Evolutionary conservation across 2,888 invertebrate species (phyloP).

Genomic region (Harmothoe impar): DNA sequence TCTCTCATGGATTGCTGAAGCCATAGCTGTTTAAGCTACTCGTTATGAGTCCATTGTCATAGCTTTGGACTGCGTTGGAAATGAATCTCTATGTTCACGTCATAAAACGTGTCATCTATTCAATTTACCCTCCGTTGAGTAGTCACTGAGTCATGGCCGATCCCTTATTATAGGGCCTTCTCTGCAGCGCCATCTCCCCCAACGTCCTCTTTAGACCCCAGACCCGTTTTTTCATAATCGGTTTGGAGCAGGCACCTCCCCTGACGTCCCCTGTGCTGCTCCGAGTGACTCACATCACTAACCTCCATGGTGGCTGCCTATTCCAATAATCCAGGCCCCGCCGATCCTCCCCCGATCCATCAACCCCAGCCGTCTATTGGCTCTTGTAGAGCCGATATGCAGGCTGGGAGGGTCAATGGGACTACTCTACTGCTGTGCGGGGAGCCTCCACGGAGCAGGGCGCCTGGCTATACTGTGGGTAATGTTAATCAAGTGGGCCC

Average conservation of each 20-base stretch:
- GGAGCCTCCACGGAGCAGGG: not conserved
- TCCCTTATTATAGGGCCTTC: constrained; percentile 2
- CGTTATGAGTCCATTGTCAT: too few relatives aligned
- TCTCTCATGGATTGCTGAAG: too few relatives aligned
- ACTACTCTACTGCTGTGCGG: not conserved
- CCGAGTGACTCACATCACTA: constrained; percentile 49
- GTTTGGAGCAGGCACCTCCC: not conserved
- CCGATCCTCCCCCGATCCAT: constrained; percentile 16
- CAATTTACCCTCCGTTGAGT: constrained; percentile 14
- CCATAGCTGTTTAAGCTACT: too few relatives aligned
- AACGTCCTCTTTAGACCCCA: constrained; percentile 1
- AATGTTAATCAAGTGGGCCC: constrained; percentile 35
- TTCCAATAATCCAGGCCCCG: constrained; percentile 53
- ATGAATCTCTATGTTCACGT: too few relatives aligned
- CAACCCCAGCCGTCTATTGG: constrained; percentile 37
- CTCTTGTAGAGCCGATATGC: constrained; percentile 36
- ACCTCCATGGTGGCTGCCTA: constrained; percentile 54
- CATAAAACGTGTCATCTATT: not conserved
- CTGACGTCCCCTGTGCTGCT: constrained; percentile 11
- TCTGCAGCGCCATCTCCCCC: not conserved
- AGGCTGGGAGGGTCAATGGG: constrained; percentile 15
- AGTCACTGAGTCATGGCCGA: not conserved
- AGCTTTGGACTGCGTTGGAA: too few relatives aligned
- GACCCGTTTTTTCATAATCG: constrained; percentile 18
- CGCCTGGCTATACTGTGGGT: not conserved